Evolutionary conservation across 2,797 vertebrate species (phyloP), one percentile per base, ranked within the genome.

Genomic region (Catostomus latipinnis): DNA sequence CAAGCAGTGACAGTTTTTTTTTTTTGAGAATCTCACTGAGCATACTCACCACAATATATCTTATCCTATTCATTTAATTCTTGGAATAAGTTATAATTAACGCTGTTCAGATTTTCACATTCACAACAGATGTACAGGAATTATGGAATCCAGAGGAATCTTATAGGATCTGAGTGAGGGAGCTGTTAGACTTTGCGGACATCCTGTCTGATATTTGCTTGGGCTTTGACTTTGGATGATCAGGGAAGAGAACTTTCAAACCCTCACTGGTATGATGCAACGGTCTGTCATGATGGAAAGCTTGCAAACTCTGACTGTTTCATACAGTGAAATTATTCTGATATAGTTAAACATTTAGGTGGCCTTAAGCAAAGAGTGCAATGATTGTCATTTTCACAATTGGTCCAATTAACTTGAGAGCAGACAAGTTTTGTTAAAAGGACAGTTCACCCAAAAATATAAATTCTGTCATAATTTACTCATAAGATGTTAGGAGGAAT

Each of bases 71-170:
- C 2, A 34, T 66, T 14, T 2, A 46, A 65, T 4, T 54, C 10
- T 56, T 61, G 8, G 16, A 65, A 62, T 46, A 66, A 60, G 45
- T 0, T 90, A 89, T 91, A 88, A 92, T 90, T 92, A 90, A 92
- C 88, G 86, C 87, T 71, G 88, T 80, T 88, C 86, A 89, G 82
- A 86, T 88, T 92, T 90, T 89, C 83, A 90, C 18, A 53, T 43
- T 11, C 3, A 89, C 88, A 92, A 89, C 88, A 90, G 87, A 89
- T 74, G 18, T 74, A 88, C 80, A 87, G 89, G 90, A 91, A 93
- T 93, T 92, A 93, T 83, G 86, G 90, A 90, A 92, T 91, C 90
- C 90, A 90, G 88, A 90, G 92, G 92, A 90, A 92, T 91, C 90
- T 92, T 91, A 91, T 89, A 90, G 82, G 86, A 87, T 88, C 88